Conservation (phyloP, 2,113 vertebrate genomes). For the Mormyrus iriodes region DNA sequence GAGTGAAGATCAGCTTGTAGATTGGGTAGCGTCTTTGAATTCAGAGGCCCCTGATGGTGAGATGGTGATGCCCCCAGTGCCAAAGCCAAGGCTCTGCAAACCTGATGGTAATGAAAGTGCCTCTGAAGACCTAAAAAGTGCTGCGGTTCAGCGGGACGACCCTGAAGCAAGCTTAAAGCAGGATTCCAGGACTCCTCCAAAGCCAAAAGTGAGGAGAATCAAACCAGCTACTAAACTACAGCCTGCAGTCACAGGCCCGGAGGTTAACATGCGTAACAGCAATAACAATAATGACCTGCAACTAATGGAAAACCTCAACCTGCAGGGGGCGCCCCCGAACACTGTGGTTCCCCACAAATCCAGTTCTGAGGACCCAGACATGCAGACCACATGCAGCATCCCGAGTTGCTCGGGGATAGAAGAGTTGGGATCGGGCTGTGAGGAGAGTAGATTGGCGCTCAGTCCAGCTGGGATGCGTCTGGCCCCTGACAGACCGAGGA, state of each 20-base stretch:
- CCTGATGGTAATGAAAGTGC: neutral
- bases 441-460: neutral
- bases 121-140: neutral
- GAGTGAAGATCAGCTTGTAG: neutral
- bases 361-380: neutral
- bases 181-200: neutral
- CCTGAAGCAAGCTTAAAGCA: neutral
- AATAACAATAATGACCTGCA: constrained; percentile 44
- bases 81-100: constrained; percentile 18
- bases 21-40: neutral
- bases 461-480: neutral
- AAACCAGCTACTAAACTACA: neutral
- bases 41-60: constrained; percentile 39
- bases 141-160: neutral
- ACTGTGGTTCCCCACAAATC: neutral
- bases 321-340: neutral
- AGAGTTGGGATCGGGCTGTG: neutral
- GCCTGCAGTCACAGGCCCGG: neutral
- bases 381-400: neutral
- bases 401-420: neutral
- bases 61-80: neutral
- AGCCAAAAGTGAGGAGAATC: constrained; percentile 21
- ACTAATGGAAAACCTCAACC: neutral
- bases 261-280: constrained; percentile 25
- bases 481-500: constrained; percentile 16